A percentile compares a stretch with the other conserved stretches of the same genome.
Evolutionary conservation across 2,888 invertebrate species (phyloP).

Genomic region (Phortica okadai): DNA sequence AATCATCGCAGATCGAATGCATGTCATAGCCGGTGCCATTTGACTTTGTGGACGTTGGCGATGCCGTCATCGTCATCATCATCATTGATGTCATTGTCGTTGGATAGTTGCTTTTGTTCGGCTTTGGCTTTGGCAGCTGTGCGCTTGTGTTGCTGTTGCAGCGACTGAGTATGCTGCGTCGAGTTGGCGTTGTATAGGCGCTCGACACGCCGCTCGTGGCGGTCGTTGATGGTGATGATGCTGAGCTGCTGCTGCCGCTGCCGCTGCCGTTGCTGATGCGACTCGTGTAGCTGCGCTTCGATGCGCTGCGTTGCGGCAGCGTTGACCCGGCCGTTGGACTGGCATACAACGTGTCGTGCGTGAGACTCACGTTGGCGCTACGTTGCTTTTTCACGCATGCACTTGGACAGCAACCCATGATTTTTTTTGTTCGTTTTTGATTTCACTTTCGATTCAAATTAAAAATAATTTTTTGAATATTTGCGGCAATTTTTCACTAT

Average conservation of each 20-base stretch:
- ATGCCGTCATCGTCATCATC: no score
- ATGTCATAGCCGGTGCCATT: slow-evolving; percentile 38
- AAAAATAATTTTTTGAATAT: not conserved
- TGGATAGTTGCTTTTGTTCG: not conserved
- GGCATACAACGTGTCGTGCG: slow-evolving; percentile 39
- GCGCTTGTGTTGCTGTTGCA: slow-evolving; percentile 28
- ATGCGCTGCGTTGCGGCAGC: slow-evolving; percentile 30
- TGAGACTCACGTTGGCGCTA: slow-evolving; percentile 36
- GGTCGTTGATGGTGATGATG: not conserved
- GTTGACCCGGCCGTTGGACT: slow-evolving; percentile 29
- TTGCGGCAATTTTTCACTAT: not conserved
- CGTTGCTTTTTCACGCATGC: slow-evolving; percentile 33
- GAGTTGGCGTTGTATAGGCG: slow-evolving; percentile 44
- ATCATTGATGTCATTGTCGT: not conserved
- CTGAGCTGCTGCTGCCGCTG: slow-evolving; percentile 47
- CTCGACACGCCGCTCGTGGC: slow-evolving; percentile 49
- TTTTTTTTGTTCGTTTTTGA: slow-evolving; percentile 23
- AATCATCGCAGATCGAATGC: slow-evolving; percentile 68
- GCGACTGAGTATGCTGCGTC: slow-evolving; percentile 55
- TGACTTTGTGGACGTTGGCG: slow-evolving; percentile 5
- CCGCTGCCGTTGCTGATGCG: slow-evolving; percentile 48
- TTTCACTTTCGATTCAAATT: not conserved
- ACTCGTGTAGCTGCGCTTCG: slow-evolving; percentile 45
- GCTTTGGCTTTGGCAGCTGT: not conserved
- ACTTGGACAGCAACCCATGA: slow-evolving; percentile 69